These are phyloP conservation scores for Cryptocephalus moraei DNA, from an alignment of 2,888 invertebrate genomes.

Conservation along the genomic window DNA sequence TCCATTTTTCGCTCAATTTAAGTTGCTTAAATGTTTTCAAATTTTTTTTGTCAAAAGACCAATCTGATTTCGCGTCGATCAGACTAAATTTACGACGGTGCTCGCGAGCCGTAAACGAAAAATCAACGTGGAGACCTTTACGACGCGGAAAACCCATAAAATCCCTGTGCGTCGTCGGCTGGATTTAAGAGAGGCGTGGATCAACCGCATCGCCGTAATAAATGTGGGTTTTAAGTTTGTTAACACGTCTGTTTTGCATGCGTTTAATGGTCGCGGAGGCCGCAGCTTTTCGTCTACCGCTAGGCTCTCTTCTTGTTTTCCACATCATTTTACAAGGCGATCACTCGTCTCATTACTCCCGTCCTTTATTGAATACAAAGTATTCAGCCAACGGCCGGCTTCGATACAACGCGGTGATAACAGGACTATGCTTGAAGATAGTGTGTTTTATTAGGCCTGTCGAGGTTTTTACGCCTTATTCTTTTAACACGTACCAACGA, in stretches of 20 bases:
- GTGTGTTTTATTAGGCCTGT: no score
- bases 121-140: no score
- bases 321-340: constrained; percentile 13
- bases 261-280: constrained; percentile 21
- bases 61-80: no score
- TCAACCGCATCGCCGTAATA: constrained; percentile 16
- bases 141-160: neutral
- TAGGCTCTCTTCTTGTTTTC: constrained; percentile 15
- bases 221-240: constrained; percentile 25
- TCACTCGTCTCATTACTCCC: neutral
- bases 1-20: no score
- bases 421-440: neutral
- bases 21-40: no score
- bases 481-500: no score
- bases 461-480: no score
- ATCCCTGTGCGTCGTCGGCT: neutral
- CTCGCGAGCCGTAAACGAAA: no score
- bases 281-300: constrained; percentile 21
- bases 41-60: no score
- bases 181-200: neutral
- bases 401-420: neutral
- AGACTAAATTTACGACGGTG: no score
- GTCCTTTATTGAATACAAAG: neutral
- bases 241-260: constrained; percentile 27
- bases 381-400: neutral